Base-by-base conservation (phyloP, 2,113 vertebrate species). In the Trochalopteron elliotii region DNA sequence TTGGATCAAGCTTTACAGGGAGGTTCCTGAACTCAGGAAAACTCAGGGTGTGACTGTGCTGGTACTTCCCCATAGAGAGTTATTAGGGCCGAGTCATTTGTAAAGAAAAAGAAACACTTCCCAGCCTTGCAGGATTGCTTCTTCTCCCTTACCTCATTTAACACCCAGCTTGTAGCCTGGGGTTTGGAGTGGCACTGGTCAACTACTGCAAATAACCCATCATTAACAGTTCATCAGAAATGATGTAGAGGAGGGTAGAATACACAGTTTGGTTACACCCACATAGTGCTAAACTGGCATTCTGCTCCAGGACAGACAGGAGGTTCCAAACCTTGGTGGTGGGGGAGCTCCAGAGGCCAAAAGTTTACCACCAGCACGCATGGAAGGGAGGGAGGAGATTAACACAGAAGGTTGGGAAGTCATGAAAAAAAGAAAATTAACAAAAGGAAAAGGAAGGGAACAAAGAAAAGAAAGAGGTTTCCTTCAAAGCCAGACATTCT, bases 241-340 rank as follows among this genome's bases (percentile, higher is more conserved):
- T 39, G 0, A 68, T 39, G 17, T 33, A 27, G 42, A 49, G 28
- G 27, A 8, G 14, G 25, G 5, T 39, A 39, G 22, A 47, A 68
- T 16, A 33, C 25, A 20, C 13, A 33, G 52, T 57, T 47, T 39
- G 10, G 8, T 47, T 57, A 47, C 22, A 68, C n/a, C 14, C 28
- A 56, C 12, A 39, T 13, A 21, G 13, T 47, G 42, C 28, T 57
- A 39, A 57, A 47, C 42, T 13, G 8, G 16, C 40, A 47, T 37
- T 57, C 28, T 47, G 9, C 13, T 68, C 42, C 28, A 81, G 27
- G 17, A 47, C 17, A 39, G n/a, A 45, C 7, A 64, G 11, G 21
- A 50, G 13, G 7, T 35, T 67, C 21, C 37, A 76, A 76, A 49
- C 5, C 7, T 25, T 0, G 0, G 18, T 18, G 8, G 5, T 25